A percentile compares a stretch with the other conserved stretches of the same genome.
Evolutionary conservation across 2,113 vertebrate genomes (phyloP).

Genomic region (Monopterus albus): DNA sequence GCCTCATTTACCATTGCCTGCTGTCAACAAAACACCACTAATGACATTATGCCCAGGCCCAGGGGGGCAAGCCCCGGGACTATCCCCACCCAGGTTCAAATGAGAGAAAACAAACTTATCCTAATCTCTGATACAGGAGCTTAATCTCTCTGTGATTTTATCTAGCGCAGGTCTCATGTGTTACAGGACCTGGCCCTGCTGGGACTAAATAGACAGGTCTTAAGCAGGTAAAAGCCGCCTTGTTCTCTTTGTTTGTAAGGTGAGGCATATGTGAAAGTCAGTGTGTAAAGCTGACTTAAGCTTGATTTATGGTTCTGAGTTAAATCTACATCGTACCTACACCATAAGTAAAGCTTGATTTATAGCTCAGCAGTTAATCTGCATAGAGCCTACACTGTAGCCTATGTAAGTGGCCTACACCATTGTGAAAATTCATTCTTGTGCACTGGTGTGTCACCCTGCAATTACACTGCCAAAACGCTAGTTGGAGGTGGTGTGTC

Average conservation of each 20-base stretch:
- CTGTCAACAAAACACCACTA: slow-evolving; percentile 87
- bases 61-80: slow-evolving; percentile 72
- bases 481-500: too few species aligned
- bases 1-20: slow-evolving; percentile 85
- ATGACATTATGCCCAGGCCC: slow-evolving; percentile 84
- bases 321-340: too few species aligned
- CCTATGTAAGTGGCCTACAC: too few species aligned
- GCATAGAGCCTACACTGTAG: too few species aligned
- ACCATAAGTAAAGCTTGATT: too few species aligned
- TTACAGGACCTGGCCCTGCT: slow-evolving; percentile 43
- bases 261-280: slow-evolving; percentile 15
- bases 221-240: slow-evolving; percentile 44
- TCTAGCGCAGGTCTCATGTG: slow-evolving; percentile 58
- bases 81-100: slow-evolving; percentile 78
- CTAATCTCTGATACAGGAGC: slow-evolving; percentile 78
- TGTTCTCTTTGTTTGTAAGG: slow-evolving; percentile 43
- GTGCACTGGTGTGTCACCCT: too few species aligned
- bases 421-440: too few species aligned
- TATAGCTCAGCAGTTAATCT: too few species aligned
- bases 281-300: slow-evolving; percentile 63
- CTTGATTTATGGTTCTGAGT: too few species aligned
- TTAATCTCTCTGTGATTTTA: slow-evolving; percentile 78
- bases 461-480: too few species aligned
- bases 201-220: slow-evolving; percentile 38
- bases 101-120: slow-evolving; percentile 75